Percentiles rank a stretch among this genome's conserved stretches.
Conservation (phyloP, 2,888 invertebrate species). For the Idaea biselata region DNA sequence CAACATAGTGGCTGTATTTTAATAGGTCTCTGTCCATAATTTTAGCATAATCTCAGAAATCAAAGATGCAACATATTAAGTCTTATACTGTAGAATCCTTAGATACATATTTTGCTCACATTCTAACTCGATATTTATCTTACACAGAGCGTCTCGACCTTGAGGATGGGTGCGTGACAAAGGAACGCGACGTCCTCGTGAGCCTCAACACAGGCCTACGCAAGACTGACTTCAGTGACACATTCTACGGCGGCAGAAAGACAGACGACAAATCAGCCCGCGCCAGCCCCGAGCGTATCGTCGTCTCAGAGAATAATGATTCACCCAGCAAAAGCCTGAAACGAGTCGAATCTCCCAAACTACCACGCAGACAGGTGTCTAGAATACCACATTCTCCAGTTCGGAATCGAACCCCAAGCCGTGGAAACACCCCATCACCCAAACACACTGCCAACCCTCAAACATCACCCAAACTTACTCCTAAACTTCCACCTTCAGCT, state of each 20-base stretch:
- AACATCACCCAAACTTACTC: slow-evolving; percentile 68
- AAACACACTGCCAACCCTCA: slow-evolving; percentile 61
- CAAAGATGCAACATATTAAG: no score
- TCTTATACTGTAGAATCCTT: background rate
- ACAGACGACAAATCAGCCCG: slow-evolving; percentile 64
- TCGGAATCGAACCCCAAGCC: slow-evolving; percentile 55
- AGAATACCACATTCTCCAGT: slow-evolving; percentile 74
- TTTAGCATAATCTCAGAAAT: no score
- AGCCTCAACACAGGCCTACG: slow-evolving; percentile 85
- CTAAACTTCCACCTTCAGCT: slow-evolving; percentile 67
- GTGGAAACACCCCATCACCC: slow-evolving; percentile 71
- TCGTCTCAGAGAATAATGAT: slow-evolving; percentile 61
- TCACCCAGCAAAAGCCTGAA: slow-evolving; percentile 69
- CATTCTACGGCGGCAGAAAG: slow-evolving; percentile 80
- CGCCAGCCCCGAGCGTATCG: slow-evolving; percentile 68
- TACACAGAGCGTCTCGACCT: slow-evolving; percentile 83
- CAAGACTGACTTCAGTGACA: slow-evolving; percentile 84
- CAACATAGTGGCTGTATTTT: no score
- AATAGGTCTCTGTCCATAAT: no score
- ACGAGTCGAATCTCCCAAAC: slow-evolving; percentile 62
- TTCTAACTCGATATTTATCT: background rate
- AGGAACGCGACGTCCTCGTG: slow-evolving; percentile 80
- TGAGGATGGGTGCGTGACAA: slow-evolving; percentile 68
- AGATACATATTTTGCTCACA: background rate
- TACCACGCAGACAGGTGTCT: slow-evolving; percentile 66